These are phyloP conservation scores for Thaleichthys pacificus DNA, from an alignment of 2,797 vertebrate genomes.

Conservation along the genomic window DNA sequence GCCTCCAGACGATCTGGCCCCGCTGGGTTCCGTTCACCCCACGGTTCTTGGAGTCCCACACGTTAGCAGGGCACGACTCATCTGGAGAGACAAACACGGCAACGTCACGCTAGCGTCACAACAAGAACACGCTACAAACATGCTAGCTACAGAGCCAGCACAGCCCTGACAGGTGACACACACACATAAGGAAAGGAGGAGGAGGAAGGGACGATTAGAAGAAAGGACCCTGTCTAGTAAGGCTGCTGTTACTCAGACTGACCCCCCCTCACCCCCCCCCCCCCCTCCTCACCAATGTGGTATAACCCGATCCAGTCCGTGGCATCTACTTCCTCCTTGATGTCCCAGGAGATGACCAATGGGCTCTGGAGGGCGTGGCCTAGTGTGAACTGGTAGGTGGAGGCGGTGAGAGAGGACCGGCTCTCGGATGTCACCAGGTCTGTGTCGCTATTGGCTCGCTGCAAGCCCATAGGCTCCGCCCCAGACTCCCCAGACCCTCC, in stretches of 20 bases:
- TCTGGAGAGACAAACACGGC: slow-evolving; percentile 69
- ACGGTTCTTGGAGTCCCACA: slow-evolving; percentile 98
- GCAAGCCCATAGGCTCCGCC: slow-evolving; percentile 73
- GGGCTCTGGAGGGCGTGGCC: slow-evolving; percentile 86
- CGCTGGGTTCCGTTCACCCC: slow-evolving; percentile 94
- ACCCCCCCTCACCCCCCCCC: neutral
- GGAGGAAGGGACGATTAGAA: too few relatives aligned
- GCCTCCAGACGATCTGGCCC: slow-evolving; percentile 93
- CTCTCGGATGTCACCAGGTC: slow-evolving; percentile 94
- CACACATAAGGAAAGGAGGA: neutral
- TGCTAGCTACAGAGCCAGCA: neutral
- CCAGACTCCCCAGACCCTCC: slow-evolving; percentile 13
- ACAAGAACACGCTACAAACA: neutral
- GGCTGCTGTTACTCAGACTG: neutral
- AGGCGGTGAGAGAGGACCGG: slow-evolving; percentile 92
- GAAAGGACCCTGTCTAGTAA: too few relatives aligned
- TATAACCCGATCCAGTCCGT: slow-evolving; percentile 98
- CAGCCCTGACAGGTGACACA: neutral
- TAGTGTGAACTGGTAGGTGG: slow-evolving; percentile 88
- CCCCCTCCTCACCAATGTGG: slow-evolving; percentile 86
- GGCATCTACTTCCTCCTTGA: slow-evolving; percentile 97
- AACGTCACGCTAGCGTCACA: neutral
- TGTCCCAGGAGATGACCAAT: slow-evolving; percentile 97
- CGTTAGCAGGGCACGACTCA: slow-evolving; percentile 93
- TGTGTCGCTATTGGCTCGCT: slow-evolving; percentile 93